Conservation (phyloP, 2,113 vertebrate genomes). For the Saccopteryx leptura region DNA sequence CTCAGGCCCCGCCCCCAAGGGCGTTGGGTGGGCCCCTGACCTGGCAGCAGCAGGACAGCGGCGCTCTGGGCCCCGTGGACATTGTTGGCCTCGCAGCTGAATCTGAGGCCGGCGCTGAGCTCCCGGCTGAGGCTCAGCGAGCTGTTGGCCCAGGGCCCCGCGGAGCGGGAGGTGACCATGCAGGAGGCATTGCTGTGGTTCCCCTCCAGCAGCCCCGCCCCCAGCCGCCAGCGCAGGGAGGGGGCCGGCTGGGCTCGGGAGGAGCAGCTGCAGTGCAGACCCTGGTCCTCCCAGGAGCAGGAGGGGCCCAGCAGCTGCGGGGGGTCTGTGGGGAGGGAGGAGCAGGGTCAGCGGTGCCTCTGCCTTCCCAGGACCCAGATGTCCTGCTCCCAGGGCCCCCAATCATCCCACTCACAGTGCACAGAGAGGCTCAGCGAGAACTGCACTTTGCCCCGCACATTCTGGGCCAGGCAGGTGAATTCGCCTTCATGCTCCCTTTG, state of each 20-base stretch:
- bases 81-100: slow-evolving; percentile 62
- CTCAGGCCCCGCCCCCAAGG: too few species aligned
- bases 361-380: too few species aligned
- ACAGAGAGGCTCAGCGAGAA: slow-evolving; percentile 62
- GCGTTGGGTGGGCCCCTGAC: neutral
- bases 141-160: slow-evolving; percentile 38
- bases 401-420: slow-evolving; percentile 59
- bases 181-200: neutral
- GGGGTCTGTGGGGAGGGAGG: slow-evolving; percentile 13
- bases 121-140: neutral
- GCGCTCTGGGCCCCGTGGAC: neutral
- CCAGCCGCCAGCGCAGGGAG: slow-evolving; percentile 53
- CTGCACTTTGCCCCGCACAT: neutral
- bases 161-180: neutral
- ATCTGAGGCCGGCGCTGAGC: neutral
- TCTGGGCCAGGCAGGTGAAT: slow-evolving; percentile 53
- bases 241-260: neutral
- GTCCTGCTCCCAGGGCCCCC: neutral
- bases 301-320: slow-evolving; percentile 15
- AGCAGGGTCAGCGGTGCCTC: neutral
- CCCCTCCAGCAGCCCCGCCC: slow-evolving; percentile 11
- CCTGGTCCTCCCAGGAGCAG: slow-evolving; percentile 64
- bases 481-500: slow-evolving; percentile 48
- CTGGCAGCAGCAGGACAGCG: slow-evolving; percentile 39
- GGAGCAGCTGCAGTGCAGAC: slow-evolving; percentile 64